Evolutionary conservation across 35 echinoderm and acorn worm species (phyloP).

Genomic region (Apostichopus japonicus): DNA sequence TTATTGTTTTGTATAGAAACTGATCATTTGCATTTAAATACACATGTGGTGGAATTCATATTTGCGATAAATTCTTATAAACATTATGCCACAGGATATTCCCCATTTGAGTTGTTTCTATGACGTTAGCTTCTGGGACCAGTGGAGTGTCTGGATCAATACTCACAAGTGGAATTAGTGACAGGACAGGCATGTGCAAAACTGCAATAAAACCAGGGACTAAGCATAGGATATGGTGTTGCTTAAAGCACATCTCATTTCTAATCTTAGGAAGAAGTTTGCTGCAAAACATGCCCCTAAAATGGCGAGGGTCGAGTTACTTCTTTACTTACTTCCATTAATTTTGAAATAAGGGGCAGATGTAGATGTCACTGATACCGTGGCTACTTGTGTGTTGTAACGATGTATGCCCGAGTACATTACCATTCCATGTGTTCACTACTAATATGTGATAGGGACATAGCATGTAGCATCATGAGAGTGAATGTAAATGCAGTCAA

Average conservation of each 20-base stretch:
- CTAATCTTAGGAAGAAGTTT: constrained; percentile 22
- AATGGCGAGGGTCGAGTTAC: constrained; percentile 32
- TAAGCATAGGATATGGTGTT: constrained; percentile 4
- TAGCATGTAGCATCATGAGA: too few species aligned
- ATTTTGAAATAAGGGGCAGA: too few species aligned
- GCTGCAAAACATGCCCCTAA: constrained; percentile 32
- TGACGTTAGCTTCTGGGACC: not conserved
- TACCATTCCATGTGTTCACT: too few species aligned
- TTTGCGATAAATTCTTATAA: not conserved
- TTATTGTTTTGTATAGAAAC: not conserved
- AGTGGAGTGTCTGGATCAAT: not conserved
- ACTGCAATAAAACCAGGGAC: constrained; percentile 9
- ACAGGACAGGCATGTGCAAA: not conserved
- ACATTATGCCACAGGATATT: not conserved
- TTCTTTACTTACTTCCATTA: not conserved
- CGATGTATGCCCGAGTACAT: too few species aligned
- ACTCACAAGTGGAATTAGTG: not conserved
- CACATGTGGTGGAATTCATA: not conserved
- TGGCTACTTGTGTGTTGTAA: too few species aligned
- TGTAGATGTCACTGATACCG: too few species aligned
- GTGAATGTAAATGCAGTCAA: too few species aligned
- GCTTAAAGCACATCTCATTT: constrained; percentile 36
- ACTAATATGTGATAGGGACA: too few species aligned
- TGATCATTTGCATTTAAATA: not conserved
- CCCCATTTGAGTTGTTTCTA: not conserved